Evolutionary conservation across 1,140 invertebrate species (phyloP), one percentile per base, ranked within the genome.

Genomic region (Papilio polytes): DNA sequence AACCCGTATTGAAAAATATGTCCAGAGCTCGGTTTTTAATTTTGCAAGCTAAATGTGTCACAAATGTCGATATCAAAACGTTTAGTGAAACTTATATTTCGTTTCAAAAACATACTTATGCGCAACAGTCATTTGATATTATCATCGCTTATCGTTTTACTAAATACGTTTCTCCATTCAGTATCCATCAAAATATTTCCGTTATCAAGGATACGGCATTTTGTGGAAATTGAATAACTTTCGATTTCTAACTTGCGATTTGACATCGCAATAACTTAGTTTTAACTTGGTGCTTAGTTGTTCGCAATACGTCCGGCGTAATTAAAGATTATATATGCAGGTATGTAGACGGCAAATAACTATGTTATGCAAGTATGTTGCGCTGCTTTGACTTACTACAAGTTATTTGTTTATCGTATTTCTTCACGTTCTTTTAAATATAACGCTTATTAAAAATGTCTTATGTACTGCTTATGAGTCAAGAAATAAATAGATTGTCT

Each of bases 221-320:
- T 36, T 20, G 77, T 66, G n/a, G 77, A 78, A 78, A 78, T 66
- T 78, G 59, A 46, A 46, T 78, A 53, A 63, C 77, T 78, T 78
- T 78, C 77, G 77, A 46, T 78, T 78, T 78, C 77, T 78, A 41
- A 78, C 9, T 59, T 44, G 77, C 10, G 77, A 31, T 53, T 36
- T 41, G 51, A 20, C 59, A 63, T 31, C 63, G 63, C 63, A 70
- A 70, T 70, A 70, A 70, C 26, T 63, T 63, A 15, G 63, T 9
- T 70, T 31, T n/a, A 63, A 36, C 22, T 70, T 15, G 6, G 26
- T 31, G 63, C 4, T 44, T 22, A 53, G 44, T 76, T 51, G 44
- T 76, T 51, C 10, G 74, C 22, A 22, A 51, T 76, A 70, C 12
- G 44, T 76, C 13, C 12, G n/a, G 15, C n/a, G 44, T 51, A 51